These are phyloP conservation scores for Vanessa atalanta DNA, from an alignment of 1,140 invertebrate genomes.

Conservation along the genomic window DNA sequence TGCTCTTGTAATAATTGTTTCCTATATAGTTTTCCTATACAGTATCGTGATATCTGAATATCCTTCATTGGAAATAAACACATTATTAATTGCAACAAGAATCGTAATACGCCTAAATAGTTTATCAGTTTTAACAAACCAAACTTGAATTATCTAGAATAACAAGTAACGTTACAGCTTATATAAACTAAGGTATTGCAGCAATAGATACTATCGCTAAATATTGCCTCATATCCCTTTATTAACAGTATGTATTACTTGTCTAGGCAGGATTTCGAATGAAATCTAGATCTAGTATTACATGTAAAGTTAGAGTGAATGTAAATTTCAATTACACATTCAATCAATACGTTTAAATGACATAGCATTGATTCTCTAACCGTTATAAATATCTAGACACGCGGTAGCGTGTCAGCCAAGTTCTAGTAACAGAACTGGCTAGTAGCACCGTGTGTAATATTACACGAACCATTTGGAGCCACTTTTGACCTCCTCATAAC, in stretches of 20 bases:
- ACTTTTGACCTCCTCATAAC: too few relatives aligned
- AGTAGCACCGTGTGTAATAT: too few relatives aligned
- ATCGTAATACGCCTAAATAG: background rate
- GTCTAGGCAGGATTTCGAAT: slow-evolving; percentile 9
- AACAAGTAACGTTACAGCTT: background rate
- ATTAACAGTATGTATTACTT: slow-evolving; percentile 7
- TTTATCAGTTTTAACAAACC: background rate
- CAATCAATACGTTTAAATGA: too few relatives aligned
- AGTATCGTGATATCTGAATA: background rate
- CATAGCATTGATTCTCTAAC: too few relatives aligned
- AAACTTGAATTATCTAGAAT: slow-evolving; percentile 11
- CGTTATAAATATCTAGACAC: too few relatives aligned
- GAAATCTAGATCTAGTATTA: slow-evolving; percentile 3
- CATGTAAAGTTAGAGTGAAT: background rate
- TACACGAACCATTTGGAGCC: too few relatives aligned
- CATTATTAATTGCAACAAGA: background rate
- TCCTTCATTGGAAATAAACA: background rate
- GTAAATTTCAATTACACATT: background rate
- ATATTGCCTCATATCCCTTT: slow-evolving; percentile 20
- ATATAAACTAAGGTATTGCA: slow-evolving; percentile 15
- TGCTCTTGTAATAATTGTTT: background rate
- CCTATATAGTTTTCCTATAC: background rate
- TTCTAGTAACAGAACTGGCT: too few relatives aligned
- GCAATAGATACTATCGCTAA: slow-evolving; percentile 22
- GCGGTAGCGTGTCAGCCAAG: too few relatives aligned